Percentiles rank a stretch among this genome's conserved stretches.
Conservation (phyloP, 2,888 invertebrate species). For the Chrysolina americana region DNA sequence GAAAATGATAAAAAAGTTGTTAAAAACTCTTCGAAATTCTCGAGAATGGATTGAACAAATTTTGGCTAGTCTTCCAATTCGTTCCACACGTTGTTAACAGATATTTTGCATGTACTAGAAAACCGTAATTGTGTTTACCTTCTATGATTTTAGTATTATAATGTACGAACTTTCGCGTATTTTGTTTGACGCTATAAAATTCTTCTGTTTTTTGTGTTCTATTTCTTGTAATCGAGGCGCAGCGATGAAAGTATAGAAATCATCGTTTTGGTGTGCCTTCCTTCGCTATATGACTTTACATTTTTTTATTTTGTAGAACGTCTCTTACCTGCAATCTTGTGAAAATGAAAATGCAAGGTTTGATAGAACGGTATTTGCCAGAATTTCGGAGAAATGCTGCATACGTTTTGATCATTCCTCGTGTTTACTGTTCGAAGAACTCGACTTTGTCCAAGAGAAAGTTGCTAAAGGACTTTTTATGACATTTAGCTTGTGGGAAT, state of each 20-base stretch:
- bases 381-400: background rate
- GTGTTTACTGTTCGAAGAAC: background rate
- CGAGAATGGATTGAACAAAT: too few relatives aligned
- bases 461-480: too few relatives aligned
- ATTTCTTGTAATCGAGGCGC: background rate
- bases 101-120: too few relatives aligned
- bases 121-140: conserved; percentile 19
- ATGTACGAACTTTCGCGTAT: background rate
- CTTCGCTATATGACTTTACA: background rate
- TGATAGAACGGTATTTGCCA: background rate
- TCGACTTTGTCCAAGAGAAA: too few relatives aligned
- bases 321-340: conserved; percentile 26
- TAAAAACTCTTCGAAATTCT: too few relatives aligned
- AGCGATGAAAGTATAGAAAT: conserved; percentile 12
- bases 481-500: too few relatives aligned
- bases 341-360: conserved; percentile 1
- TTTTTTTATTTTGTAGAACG: conserved; percentile 12
- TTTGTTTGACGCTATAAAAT: conserved; percentile 23
- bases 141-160: conserved; percentile 8
- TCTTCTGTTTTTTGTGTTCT: conserved; percentile 40
- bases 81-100: too few relatives aligned
- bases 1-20: too few relatives aligned
- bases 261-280: background rate
- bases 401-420: background rate
- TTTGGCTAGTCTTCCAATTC: too few relatives aligned